phyloP scores from a whole-genome alignment of 2,113 vertebrate genomes.

The Chunga burmeisteri region DNA sequence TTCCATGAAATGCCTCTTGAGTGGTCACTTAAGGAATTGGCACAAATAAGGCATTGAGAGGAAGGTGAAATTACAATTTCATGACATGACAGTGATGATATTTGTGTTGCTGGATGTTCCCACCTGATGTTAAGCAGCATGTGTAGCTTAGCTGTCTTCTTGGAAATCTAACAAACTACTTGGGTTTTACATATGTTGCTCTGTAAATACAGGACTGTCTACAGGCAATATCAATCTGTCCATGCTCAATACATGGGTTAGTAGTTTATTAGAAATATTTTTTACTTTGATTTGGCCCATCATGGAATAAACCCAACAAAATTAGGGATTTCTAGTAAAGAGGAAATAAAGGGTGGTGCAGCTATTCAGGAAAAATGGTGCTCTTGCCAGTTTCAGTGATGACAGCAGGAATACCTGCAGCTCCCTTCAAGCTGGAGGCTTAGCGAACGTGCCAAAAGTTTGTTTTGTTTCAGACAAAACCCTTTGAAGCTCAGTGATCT shows the following conservation, averaged over 20 bases:
- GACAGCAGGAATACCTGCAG: not conserved
- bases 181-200: not conserved
- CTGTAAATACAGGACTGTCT: not conserved
- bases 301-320: not conserved
- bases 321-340: not conserved
- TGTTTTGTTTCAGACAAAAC: not conserved
- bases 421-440: not conserved
- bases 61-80: not conserved
- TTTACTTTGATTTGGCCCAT: not conserved
- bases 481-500: not conserved
- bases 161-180: not conserved
- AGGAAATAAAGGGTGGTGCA: conserved; percentile 19
- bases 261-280: not conserved
- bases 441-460: not conserved
- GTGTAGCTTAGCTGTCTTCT: not conserved
- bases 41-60: not conserved
- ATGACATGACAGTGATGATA: not conserved
- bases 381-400: not conserved
- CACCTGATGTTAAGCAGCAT: not conserved
- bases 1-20: not conserved
- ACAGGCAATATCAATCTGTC: not conserved
- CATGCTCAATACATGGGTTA: not conserved
- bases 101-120: not conserved
- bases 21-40: not conserved
- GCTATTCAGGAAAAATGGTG: not conserved